phyloP scores from a whole-genome alignment of 2,888 invertebrate genomes.

The Tinea trinotella region DNA sequence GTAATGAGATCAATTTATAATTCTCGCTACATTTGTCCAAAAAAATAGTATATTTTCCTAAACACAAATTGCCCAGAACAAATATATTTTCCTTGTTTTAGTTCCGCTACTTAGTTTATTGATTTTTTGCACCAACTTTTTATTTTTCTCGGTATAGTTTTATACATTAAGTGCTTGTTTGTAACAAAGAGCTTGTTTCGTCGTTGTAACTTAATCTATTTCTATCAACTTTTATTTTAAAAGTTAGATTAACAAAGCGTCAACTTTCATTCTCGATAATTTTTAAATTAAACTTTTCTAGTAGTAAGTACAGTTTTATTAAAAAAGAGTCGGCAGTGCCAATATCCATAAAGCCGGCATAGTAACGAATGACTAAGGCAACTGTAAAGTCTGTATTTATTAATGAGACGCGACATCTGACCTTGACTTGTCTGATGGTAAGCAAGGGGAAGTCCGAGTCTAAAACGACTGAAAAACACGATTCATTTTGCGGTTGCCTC shows the following conservation, averaged over 20 bases:
- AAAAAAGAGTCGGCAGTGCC: too few species aligned
- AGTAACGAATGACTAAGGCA: too few species aligned
- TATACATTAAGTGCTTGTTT: neutral
- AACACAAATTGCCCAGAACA: neutral
- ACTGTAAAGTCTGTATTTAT: too few species aligned
- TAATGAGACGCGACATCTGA: too few species aligned
- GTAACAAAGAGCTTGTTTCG: neutral
- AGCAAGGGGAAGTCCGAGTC: too few species aligned
- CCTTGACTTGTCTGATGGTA: too few species aligned
- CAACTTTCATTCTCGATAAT: neutral
- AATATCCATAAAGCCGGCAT: too few species aligned
- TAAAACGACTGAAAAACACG: too few species aligned
- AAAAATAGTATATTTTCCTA: neutral
- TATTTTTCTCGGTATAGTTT: neutral
- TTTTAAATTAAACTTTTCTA: too few species aligned
- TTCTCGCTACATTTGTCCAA: neutral
- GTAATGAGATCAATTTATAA: neutral
- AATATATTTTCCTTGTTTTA: neutral
- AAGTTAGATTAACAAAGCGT: neutral
- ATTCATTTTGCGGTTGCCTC: too few species aligned
- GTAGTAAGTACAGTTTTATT: too few species aligned
- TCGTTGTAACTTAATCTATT: neutral
- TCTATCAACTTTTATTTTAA: neutral
- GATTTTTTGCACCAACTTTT: neutral
- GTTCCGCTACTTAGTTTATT: neutral